phyloP scores from a whole-genome alignment of 92 coral and sea anemone species.

The Siderastrea radians region DNA sequence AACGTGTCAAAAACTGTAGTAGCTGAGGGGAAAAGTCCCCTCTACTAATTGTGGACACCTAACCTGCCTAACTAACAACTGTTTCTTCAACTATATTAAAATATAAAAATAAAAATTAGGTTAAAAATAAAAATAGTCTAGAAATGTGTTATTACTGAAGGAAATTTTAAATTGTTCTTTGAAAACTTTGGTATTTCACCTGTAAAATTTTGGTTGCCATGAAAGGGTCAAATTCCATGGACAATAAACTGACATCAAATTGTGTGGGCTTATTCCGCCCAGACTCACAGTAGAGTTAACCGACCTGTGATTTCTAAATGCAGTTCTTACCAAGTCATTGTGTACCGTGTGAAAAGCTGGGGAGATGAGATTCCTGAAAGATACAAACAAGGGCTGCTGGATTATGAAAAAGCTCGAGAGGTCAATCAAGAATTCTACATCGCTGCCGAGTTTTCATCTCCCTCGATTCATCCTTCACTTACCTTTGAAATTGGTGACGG shows the following conservation, averaged over 20 bases:
- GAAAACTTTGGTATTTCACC: no score
- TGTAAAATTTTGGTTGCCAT: no score
- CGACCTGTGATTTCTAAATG: neutral
- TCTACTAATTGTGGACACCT: no score
- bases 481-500: neutral
- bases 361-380: neutral
- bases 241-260: neutral
- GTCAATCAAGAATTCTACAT: neutral
- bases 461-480: neutral
- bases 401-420: neutral
- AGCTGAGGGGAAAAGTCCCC: no score
- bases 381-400: neutral
- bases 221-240: no score
- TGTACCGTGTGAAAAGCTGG: neutral
- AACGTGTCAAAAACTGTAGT: no score
- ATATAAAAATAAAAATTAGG: no score
- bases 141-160: no score
- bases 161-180: no score
- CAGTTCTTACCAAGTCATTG: neutral
- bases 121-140: no score
- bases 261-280: neutral
- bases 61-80: no score
- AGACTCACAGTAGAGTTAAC: neutral
- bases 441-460: neutral
- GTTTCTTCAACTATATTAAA: no score